These are phyloP conservation scores for Marcusenius ussheri DNA, from an alignment of 2,113 vertebrate species.

Conservation along the genomic window DNA sequence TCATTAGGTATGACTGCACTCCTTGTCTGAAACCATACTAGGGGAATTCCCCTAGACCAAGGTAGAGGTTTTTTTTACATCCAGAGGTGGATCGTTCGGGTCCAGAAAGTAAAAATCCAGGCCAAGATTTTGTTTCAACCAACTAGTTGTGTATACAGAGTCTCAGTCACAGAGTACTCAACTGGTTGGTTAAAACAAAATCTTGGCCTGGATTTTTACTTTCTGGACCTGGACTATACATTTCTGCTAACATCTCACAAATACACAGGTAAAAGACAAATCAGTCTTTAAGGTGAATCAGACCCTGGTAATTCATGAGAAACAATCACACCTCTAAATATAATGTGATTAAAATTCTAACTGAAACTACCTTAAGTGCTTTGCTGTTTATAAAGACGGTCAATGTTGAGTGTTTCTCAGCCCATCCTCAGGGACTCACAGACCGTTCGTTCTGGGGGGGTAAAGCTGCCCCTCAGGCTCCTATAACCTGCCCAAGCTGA, in stretches of 20 bases:
- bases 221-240: not conserved
- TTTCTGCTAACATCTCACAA: not conserved
- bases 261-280: not conserved
- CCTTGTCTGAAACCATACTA: not conserved
- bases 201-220: not conserved
- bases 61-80: not conserved
- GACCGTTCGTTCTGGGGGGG: no score
- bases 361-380: not conserved
- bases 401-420: not conserved
- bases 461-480: no score
- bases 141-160: not conserved
- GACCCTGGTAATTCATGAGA: not conserved
- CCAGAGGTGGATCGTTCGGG: not conserved
- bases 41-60: not conserved
- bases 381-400: not conserved
- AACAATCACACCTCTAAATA: not conserved
- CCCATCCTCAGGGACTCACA: not conserved
- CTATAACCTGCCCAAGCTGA: not conserved
- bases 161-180: not conserved
- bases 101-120: not conserved
- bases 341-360: not conserved
- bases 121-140: not conserved
- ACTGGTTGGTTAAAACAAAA: not conserved
- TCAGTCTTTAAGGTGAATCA: not conserved
- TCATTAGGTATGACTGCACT: not conserved